phyloP scores from a whole-genome alignment of 2,113 vertebrate species.

The Hemiscyllium ocellatum region DNA sequence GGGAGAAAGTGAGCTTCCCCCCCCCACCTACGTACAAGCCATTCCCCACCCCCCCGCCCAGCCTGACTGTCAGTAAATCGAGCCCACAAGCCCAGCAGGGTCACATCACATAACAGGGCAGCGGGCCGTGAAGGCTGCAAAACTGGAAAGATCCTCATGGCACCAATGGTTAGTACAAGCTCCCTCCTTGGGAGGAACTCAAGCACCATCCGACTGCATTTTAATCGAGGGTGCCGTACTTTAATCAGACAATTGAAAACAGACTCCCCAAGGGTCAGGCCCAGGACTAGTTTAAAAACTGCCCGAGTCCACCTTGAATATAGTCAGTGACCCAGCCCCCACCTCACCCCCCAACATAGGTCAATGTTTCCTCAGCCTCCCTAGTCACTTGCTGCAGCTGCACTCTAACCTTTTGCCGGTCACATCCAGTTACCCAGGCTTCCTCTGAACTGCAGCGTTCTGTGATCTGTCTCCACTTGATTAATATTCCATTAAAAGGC shows the following conservation, averaged over 20 bases:
- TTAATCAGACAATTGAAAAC: neutral
- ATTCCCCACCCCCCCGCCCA: too few relatives aligned
- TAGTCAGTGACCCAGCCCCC: too few relatives aligned
- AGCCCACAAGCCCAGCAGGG: too few relatives aligned
- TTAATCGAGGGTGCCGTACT: neutral
- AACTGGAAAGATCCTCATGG: neutral
- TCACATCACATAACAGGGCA: too few relatives aligned
- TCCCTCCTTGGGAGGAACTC: neutral
- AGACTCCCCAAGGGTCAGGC: neutral
- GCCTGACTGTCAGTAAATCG: too few relatives aligned
- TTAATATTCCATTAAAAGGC: too few relatives aligned
- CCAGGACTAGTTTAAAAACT: neutral
- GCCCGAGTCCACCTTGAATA: too few relatives aligned
- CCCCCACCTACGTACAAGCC: too few relatives aligned
- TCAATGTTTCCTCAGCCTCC: neutral
- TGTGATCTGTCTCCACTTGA: neutral
- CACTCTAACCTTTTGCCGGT: neutral
- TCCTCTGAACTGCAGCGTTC: neutral
- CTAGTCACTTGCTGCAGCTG: neutral
- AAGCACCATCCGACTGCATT: neutral
- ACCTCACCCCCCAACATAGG: neutral
- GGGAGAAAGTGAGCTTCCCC: too few relatives aligned
- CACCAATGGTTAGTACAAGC: neutral
- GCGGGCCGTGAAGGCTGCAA: too few relatives aligned
- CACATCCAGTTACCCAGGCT: neutral